Conservation (phyloP, 2,888 invertebrate genomes). For the Amblyjoppa fuscipennis region DNA sequence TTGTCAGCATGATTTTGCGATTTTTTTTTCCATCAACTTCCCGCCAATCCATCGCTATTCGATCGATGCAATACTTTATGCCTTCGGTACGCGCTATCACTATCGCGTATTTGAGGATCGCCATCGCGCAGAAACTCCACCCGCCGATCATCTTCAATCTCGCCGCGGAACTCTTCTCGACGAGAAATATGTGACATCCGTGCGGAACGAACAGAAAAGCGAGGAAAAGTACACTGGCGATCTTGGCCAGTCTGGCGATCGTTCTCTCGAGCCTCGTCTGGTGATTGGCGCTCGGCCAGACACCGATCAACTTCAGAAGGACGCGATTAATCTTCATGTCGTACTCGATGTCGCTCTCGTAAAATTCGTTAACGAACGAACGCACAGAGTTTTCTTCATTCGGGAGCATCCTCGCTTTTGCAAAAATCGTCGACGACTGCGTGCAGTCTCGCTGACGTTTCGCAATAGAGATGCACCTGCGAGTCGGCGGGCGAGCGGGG, state of each 20-base stretch:
- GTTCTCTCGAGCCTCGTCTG: constrained; percentile 21
- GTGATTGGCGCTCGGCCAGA: constrained; percentile 61
- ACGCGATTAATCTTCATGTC: constrained; percentile 66
- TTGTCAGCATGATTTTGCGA: constrained; percentile 55
- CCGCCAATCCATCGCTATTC: constrained; percentile 73
- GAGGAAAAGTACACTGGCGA: neutral
- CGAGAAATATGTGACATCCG: constrained; percentile 58
- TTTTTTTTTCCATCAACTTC: constrained; percentile 7
- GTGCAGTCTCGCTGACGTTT: no score
- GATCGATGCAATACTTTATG: constrained; percentile 71
- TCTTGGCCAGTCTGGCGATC: neutral
- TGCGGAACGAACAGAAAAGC: constrained; percentile 61
- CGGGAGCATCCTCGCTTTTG: neutral
- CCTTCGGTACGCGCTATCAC: constrained; percentile 46
- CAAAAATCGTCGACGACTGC: no score
- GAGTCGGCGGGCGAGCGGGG: no score
- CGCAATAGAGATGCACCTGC: no score
- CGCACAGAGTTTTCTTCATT: neutral
- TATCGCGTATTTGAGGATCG: constrained; percentile 74
- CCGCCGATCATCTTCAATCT: constrained; percentile 73
- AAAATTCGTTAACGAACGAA: neutral
- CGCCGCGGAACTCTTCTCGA: constrained; percentile 69
- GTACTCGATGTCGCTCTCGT: constrained; percentile 51
- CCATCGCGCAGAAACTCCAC: constrained; percentile 74
- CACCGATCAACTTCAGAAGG: constrained; percentile 62